Evolutionary conservation across 2,797 vertebrate genomes (phyloP).

Genomic region (Rhabdomys pumilio): DNA sequence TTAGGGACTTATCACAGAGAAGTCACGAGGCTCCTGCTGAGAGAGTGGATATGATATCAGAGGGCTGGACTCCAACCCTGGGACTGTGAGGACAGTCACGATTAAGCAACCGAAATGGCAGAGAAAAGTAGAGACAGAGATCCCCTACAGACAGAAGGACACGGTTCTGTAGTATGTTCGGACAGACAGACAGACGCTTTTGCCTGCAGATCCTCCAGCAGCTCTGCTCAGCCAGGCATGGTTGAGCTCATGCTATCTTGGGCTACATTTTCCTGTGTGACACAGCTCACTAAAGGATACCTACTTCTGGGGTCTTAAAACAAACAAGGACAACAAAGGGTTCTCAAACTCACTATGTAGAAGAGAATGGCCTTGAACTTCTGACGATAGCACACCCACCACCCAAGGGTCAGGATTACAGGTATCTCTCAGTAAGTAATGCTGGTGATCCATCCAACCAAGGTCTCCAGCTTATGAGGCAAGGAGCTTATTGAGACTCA

Average conservation of each 20-base stretch:
- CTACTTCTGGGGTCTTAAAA: background rate
- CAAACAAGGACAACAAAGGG: background rate
- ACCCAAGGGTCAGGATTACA: background rate
- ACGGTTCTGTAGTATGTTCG: background rate
- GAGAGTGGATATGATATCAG: background rate
- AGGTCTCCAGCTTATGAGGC: background rate
- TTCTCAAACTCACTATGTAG: background rate
- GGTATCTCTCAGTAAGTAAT: background rate
- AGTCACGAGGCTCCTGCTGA: background rate
- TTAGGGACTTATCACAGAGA: background rate
- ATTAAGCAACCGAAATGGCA: background rate
- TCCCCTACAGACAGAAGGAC: background rate
- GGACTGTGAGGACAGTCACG: background rate
- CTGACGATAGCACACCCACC: background rate
- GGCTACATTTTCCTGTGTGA: background rate
- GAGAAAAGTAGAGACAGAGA: background rate
- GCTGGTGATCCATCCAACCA: background rate
- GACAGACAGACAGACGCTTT: background rate
- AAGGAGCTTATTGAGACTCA: background rate
- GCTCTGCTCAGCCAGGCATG: background rate
- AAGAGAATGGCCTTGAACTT: background rate
- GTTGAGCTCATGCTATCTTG: background rate
- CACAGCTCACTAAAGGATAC: background rate
- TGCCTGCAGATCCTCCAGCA: background rate
- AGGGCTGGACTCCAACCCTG: background rate